Conservation (phyloP, 2,888 invertebrate species). For the Epistrophe grossulariae region DNA sequence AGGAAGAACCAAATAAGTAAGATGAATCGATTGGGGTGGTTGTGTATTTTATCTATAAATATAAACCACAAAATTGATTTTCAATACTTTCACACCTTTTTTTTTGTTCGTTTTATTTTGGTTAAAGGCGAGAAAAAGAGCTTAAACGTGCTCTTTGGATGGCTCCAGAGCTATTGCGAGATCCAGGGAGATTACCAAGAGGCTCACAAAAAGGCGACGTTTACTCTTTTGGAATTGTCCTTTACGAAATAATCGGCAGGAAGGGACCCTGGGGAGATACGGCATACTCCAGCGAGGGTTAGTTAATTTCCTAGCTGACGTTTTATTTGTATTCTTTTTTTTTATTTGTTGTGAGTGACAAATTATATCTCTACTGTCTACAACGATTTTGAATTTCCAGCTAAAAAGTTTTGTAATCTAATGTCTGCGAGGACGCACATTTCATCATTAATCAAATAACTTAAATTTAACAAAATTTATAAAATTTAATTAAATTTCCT, state of each 20-base stretch:
- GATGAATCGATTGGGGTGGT: slow-evolving; percentile 3
- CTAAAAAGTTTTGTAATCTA: not conserved
- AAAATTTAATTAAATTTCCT: not conserved
- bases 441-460: not conserved
- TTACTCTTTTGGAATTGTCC: slow-evolving; percentile 92
- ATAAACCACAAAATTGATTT: slow-evolving; percentile 5
- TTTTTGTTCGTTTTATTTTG: not conserved
- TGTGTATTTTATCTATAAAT: not conserved
- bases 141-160: slow-evolving; percentile 87
- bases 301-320: slow-evolving; percentile 27
- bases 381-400: not conserved
- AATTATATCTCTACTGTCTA: not conserved
- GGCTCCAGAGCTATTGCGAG: slow-evolving; percentile 90
- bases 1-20: slow-evolving; percentile 86
- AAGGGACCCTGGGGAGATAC: slow-evolving; percentile 92
- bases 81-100: not conserved
- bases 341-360: not conserved
- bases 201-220: slow-evolving; percentile 95
- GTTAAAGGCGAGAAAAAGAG: slow-evolving; percentile 82
- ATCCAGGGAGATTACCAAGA: slow-evolving; percentile 85
- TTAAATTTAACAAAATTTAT: not conserved
- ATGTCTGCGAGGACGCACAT: not conserved
- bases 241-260: slow-evolving; percentile 93
- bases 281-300: slow-evolving; percentile 87
- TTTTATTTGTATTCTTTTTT: not conserved